phyloP scores from a whole-genome alignment of 2,113 vertebrate species.

The Campylomormyrus tamandua region DNA sequence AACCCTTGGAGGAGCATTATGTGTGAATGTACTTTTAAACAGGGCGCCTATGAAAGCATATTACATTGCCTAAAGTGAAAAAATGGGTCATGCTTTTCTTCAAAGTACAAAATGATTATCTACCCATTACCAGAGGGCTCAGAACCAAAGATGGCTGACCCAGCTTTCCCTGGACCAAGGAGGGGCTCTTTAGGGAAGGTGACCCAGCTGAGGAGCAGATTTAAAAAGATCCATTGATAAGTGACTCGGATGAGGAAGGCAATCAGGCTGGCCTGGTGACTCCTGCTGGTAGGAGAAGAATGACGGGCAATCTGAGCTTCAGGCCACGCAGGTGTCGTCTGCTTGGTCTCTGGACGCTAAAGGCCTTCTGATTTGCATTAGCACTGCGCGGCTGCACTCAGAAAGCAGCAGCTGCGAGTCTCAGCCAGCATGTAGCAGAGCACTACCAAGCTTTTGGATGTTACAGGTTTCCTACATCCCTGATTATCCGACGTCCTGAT shows the following conservation, averaged over 20 bases:
- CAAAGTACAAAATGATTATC: neutral
- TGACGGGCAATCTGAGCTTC: neutral
- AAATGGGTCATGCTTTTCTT: neutral
- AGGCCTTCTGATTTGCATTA: neutral
- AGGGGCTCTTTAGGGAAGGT: neutral
- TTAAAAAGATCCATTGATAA: neutral
- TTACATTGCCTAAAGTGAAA: neutral
- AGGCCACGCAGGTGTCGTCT: neutral
- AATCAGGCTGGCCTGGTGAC: neutral
- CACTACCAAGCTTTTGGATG: neutral
- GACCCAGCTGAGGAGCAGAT: neutral
- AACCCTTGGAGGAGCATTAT: neutral
- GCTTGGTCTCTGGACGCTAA: neutral
- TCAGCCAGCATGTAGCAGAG: neutral
- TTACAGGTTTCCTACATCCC: neutral
- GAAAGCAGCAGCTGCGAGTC: neutral
- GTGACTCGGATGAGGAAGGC: neutral
- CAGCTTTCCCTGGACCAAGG: neutral
- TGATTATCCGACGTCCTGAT: neutral
- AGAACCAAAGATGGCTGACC: neutral
- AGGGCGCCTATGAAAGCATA: neutral
- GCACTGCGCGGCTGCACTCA: neutral
- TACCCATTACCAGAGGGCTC: neutral
- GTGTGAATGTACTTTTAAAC: neutral
- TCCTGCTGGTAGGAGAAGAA: too few relatives aligned